phyloP scores from a whole-genome alignment of 2,797 vertebrate genomes.

The Thaleichthys pacificus region DNA sequence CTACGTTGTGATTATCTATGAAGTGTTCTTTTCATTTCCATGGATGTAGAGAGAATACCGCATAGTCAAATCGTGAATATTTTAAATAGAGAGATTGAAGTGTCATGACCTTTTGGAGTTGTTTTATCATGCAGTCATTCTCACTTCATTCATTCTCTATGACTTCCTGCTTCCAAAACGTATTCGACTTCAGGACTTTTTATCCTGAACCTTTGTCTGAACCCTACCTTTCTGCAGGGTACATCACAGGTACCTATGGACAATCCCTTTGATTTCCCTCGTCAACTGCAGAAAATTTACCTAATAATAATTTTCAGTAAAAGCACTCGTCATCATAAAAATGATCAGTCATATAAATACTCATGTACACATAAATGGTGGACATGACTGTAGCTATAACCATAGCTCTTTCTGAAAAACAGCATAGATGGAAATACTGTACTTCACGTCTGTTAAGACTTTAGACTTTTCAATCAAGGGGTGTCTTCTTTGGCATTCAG shows the following conservation, averaged over 20 bases:
- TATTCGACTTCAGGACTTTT: slow-evolving; percentile 18
- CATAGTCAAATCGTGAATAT: slow-evolving; percentile 10
- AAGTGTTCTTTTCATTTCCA: background rate
- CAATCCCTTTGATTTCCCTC: slow-evolving; percentile 28
- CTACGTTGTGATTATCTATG: background rate
- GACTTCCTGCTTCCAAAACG: slow-evolving; percentile 12
- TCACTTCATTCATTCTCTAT: slow-evolving; percentile 2
- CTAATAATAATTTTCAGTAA: slow-evolving; percentile 16
- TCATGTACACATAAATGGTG: background rate
- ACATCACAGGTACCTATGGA: slow-evolving; percentile 27
- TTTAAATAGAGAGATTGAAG: background rate
- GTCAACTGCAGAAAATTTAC: slow-evolving; percentile 23
- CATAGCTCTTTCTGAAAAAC: background rate
- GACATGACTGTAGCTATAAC: background rate
- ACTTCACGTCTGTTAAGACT: too few relatives aligned
- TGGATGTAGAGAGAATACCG: background rate
- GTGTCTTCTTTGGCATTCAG: background rate
- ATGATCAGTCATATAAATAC: background rate
- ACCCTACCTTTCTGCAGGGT: slow-evolving; percentile 6
- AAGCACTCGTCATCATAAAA: background rate
- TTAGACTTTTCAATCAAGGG: background rate
- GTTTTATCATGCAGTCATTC: background rate
- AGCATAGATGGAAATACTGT: background rate
- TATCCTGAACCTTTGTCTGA: slow-evolving; percentile 23
- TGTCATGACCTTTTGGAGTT: background rate